These are phyloP conservation scores for Eolophus roseicapilla DNA, from an alignment of 2,113 vertebrate species.

Conservation along the genomic window DNA sequence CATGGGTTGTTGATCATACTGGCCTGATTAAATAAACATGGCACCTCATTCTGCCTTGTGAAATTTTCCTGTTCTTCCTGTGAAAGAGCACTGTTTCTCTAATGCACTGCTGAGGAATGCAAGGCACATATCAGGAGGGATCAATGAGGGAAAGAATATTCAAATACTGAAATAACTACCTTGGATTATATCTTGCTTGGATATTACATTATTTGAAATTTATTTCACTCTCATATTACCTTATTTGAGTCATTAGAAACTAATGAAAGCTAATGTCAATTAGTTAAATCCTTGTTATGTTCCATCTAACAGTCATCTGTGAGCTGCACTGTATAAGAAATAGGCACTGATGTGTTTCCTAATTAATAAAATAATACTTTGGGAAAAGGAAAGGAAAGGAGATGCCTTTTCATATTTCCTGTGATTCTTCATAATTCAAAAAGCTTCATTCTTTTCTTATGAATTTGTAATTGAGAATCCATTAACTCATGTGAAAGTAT, in stretches of 20 bases:
- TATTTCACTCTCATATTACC: constrained; percentile 23
- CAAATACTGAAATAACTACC: constrained; percentile 11
- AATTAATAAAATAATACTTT: background rate
- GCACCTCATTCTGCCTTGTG: background rate
- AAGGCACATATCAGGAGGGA: background rate
- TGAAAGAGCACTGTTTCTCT: background rate
- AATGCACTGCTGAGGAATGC: background rate
- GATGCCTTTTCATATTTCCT: background rate
- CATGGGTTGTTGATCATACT: background rate
- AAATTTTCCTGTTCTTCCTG: background rate
- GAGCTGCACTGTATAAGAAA: background rate
- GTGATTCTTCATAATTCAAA: background rate
- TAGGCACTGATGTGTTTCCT: background rate
- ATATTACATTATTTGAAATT: constrained; percentile 28
- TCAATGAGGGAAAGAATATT: constrained; percentile 22
- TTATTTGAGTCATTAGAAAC: constrained; percentile 33
- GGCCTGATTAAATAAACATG: background rate
- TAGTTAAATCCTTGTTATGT: constrained; percentile 45
- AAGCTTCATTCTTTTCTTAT: background rate
- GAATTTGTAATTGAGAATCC: background rate
- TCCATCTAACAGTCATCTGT: background rate
- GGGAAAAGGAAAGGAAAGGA: background rate
- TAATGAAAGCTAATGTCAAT: constrained; percentile 49
- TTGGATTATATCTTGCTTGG: constrained; percentile 29
- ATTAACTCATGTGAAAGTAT: background rate